phyloP scores from a whole-genome alignment of 2,113 vertebrate genomes.

The Pagrus major region DNA sequence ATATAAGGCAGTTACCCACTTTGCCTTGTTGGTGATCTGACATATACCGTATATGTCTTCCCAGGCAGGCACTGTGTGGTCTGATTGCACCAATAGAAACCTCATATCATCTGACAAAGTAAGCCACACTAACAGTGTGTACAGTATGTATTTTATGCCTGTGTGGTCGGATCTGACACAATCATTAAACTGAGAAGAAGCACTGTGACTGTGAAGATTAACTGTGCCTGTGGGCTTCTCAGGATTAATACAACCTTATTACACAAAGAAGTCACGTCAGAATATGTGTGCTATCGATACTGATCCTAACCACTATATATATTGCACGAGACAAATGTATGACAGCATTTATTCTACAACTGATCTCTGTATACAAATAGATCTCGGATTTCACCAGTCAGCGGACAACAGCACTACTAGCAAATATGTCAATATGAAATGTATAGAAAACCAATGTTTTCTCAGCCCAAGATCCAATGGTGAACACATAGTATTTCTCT shows the following conservation, averaged over 20 bases:
- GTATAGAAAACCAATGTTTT: not conserved
- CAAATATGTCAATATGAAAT: not conserved
- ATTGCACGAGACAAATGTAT: not conserved
- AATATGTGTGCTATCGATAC: not conserved
- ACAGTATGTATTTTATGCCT: not conserved
- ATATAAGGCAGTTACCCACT: not conserved
- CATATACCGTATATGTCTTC: no score
- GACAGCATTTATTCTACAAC: not conserved
- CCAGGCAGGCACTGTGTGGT: not conserved
- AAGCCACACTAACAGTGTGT: not conserved
- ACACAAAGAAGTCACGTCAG: not conserved
- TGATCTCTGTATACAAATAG: not conserved
- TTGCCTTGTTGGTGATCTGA: not conserved
- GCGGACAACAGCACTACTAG: not conserved
- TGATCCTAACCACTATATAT: not conserved
- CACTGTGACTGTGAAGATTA: not conserved
- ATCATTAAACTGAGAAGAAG: slow-evolving; percentile 4
- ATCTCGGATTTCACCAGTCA: not conserved
- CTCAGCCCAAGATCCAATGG: not conserved
- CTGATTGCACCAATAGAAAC: not conserved
- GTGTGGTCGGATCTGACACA: not conserved
- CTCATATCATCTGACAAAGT: not conserved
- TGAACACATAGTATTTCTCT: not conserved
- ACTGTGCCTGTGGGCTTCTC: not conserved
- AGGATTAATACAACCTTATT: not conserved